Base-by-base conservation (phyloP, 1,140 invertebrate species). In the Trichomalopsis sarcophagae region DNA sequence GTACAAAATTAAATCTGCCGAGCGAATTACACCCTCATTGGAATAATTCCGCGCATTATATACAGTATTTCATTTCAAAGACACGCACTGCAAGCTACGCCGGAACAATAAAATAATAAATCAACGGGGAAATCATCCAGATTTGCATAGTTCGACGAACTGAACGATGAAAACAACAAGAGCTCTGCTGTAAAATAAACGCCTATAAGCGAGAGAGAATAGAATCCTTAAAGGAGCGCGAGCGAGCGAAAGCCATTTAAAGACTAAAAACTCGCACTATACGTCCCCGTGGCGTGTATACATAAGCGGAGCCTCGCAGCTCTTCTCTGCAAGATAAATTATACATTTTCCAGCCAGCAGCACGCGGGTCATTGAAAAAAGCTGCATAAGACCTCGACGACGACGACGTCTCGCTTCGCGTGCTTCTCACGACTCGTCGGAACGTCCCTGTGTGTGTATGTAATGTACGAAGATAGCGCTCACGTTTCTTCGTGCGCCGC, bases 341-440 rank as follows among this genome's bases (percentile, higher is more conserved):
- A 77, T 50, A 50, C 44, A 77, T 77, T 77, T 77, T 77, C n/a
- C 44, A 10, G 1, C 27, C 27, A 27, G 4, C 33, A 36, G 33
- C 33, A 5, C 33, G 40, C 21, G 23, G 27, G 44, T 33, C 75
- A 50, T n/a, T n/a, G 44, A 77, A 47, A 74, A 36, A 74, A 74
- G 73, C 30, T 74, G 73, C 33, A 74, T n/a, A 40, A 74, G 36
- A 74, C 68, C 68, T 27, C 68, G 68, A 69, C 33, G 27, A 27
- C 68, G 66, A 68, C 66, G n/a, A 69, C 9, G 66, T 23, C 13
- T 55, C 50, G 14, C 27, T 74, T 74, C 33, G 27, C 40, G 27
- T n/a, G 75, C 75, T 50, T 77, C 40, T 77, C 75, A 77, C 75
- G 75, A 77, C 44, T 77, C 69, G 11, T 76, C n/a, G 2, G 33